Evolutionary conservation across 2,888 invertebrate species (phyloP).

Genomic region (Trissonchulus sp.): DNA sequence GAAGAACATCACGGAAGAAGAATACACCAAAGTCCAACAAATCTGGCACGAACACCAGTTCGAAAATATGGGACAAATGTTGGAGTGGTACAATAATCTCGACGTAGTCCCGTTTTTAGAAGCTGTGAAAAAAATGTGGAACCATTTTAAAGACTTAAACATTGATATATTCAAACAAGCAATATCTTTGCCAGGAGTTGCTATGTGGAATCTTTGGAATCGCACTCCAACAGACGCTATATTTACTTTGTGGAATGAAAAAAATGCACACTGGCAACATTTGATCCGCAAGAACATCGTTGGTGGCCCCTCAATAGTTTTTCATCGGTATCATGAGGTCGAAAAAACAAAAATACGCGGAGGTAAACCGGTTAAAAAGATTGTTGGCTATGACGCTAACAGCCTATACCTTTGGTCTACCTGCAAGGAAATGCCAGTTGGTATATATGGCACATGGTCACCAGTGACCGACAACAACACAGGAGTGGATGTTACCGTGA

Average conservation of each 20-base stretch:
- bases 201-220: conserved; percentile 33
- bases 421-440: conserved; percentile 31
- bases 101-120: conserved; percentile 34
- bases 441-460: not conserved
- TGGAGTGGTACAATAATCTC: conserved; percentile 31
- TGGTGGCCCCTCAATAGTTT: conserved; percentile 17
- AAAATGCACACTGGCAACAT: not conserved
- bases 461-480: not conserved
- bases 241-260: conserved; percentile 13
- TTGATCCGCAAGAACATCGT: conserved; percentile 7
- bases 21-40: conserved; percentile 17
- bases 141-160: conserved; percentile 23
- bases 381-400: conserved; percentile 34
- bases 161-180: conserved; percentile 28
- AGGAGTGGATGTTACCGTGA: not conserved
- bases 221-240: conserved; percentile 26
- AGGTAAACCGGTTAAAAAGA: conserved; percentile 3
- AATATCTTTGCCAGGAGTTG: conserved; percentile 32
- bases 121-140: conserved; percentile 36
- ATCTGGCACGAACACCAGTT: not conserved
- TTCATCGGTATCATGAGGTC: conserved; percentile 27
- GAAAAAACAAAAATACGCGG: conserved; percentile 16
- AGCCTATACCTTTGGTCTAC: conserved; percentile 32
- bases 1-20: not conserved
- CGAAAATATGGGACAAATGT: conserved; percentile 23